Base-by-base conservation (phyloP, 2,888 invertebrate genomes). In the Stegana nigrithorax region DNA sequence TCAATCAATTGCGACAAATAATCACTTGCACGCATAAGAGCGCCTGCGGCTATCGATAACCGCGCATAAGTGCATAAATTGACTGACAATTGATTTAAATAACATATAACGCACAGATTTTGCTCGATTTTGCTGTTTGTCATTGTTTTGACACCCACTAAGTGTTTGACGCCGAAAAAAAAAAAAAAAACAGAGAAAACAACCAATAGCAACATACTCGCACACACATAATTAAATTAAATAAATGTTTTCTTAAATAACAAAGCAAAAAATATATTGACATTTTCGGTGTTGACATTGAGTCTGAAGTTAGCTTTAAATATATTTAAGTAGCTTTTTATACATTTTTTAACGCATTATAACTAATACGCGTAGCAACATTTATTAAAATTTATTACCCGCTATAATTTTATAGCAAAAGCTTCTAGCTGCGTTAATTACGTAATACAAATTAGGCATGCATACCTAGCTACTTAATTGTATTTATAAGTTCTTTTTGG, bases 91-190 rank as follows among this genome's bases (percentile, higher is more conserved):
- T 55, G 53, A 55, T 55, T 55, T 55, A 32, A 55, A 55, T 55
- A n/a, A n/a, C n/a, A 36, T 55, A 36, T 55, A n/a, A n/a, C n/a
- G n/a, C 53, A 27, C 21, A 21, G 53, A 14, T 55, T 14, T 55
- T 55, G 8, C 32, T 1, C 2, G 23, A 25, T 25, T 12, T 32
- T 50, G 50, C 50, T 50, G 51, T 67, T 75, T 77, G 79, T 66
- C 75, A 73, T 79, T 79, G 73, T 66, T 66, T 51, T 60, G 72
- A 75, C 78, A 72, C 78, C 80, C 80, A 77, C 80, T n/a, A n/a
- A n/a, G n/a, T n/a, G n/a, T n/a, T n/a, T n/a, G n/a, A n/a, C n/a
- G n/a, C n/a, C n/a, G n/a, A n/a, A n/a, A n/a, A n/a, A n/a, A n/a
- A n/a, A n/a, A n/a, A n/a, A n/a, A n/a, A n/a, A n/a, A n/a, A n/a